Base-by-base conservation (phyloP, 2,888 invertebrate species). In the Parasteatoda lunata region DNA sequence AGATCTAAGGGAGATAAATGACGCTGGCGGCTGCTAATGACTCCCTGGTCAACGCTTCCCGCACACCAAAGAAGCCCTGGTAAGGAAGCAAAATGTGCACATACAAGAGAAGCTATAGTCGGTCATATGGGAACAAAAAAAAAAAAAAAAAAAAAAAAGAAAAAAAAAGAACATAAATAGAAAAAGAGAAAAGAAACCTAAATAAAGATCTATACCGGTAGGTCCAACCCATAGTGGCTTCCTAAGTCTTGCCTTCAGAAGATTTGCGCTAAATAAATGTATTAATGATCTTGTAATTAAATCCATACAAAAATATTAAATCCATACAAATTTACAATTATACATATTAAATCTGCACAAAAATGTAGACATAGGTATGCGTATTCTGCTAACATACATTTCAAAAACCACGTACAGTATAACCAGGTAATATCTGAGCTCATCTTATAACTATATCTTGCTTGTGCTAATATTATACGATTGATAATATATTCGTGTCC, bases 1-100 rank as follows among this genome's bases (percentile, higher is more conserved):
- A 80, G 85, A 85, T 85, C 80, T 85, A 85, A 85, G 85, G 76
- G 85, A 85, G 85, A 85, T 85, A 85, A 85, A 85, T 80, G 85
- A 85, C 71, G 71, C 51, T 54, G 59, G 77, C 80, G 85, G 76
- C 85, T 85, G 85, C 80, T 85, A 85, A 85, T 85, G 85, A 85
- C 85, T 85, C 85, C 85, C 85, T 85, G 85, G 85, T 85, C 85
- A 85, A 85, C 80, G 85, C 85, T 85, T 85, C 71, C 77, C 48
- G 80, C 84, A 79, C 79, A 84, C 84, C 75, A 84, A 79, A 49
- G 68, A 84, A 73, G 68, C 78, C 59, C 48, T 13, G 76, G 15
- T 11, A 79, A 83, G 54, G 66, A 13, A 77, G 66, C 45, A 52
- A 9, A n/a, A 45, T 15, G 65, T 15, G 71, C 65, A 52, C 54